Conservation (phyloP, 2,797 vertebrate genomes). For the Molossus molossus region DNA sequence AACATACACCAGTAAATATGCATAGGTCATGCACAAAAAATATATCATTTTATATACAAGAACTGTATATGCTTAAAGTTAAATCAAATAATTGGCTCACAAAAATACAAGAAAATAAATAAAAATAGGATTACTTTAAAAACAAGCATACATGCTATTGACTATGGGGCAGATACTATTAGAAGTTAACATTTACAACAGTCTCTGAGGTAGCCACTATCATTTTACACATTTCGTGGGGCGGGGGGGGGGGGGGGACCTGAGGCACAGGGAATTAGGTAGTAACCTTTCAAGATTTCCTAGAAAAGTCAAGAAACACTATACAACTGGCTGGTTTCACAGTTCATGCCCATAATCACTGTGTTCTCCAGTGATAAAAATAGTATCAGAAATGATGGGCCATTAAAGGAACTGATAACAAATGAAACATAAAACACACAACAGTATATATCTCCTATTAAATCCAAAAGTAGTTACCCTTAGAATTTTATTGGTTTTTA, state of each 20-base stretch:
- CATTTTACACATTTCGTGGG: not conserved
- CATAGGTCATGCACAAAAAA: not conserved
- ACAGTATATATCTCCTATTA: not conserved
- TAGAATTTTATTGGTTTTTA: conserved; percentile 5
- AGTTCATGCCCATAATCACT: not conserved
- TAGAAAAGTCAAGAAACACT: not conserved
- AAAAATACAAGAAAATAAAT: not conserved
- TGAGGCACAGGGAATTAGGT: not conserved
- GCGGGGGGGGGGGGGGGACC: too few species aligned
- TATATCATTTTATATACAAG: not conserved
- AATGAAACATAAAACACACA: not conserved
- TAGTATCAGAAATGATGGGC: not conserved
- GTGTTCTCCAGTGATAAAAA: not conserved
- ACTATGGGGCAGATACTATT: not conserved
- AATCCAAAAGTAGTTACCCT: not conserved
- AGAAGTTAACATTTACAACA: not conserved
- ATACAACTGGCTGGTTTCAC: not conserved
- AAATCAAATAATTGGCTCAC: not conserved
- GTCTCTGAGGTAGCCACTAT: not conserved
- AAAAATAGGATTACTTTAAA: not conserved
- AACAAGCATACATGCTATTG: not conserved
- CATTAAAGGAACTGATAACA: not conserved
- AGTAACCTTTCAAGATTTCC: not conserved
- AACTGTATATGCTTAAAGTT: not conserved
- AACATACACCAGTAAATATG: not conserved